Percentiles rank a stretch among this genome's conserved stretches.
Conservation (phyloP, 1,140 invertebrate species). For the Atopsyche davidsoni region DNA sequence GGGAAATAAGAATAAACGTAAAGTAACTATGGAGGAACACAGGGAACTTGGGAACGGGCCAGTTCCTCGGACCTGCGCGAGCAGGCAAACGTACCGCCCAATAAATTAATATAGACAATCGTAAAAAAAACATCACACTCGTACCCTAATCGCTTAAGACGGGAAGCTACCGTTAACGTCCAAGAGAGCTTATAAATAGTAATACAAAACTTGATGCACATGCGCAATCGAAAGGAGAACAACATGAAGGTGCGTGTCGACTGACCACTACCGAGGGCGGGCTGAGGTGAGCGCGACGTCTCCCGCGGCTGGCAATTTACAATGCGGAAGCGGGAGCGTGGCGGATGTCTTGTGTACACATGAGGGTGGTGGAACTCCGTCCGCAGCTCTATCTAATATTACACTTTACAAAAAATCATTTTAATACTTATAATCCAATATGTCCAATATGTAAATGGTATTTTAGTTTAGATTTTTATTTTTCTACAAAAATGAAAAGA, state of each 20-base stretch:
- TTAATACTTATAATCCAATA: slow-evolving; percentile 25
- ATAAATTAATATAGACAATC: slow-evolving; percentile 10
- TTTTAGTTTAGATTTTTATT: slow-evolving; percentile 31
- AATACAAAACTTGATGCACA: slow-evolving; percentile 20
- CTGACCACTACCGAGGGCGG: background rate
- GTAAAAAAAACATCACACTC: slow-evolving; percentile 12
- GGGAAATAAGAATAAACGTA: too few relatives aligned
- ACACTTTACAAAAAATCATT: slow-evolving; percentile 31
- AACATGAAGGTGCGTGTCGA: slow-evolving; percentile 9
- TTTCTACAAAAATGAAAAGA: slow-evolving; percentile 32
- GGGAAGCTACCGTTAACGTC: slow-evolving; percentile 19
- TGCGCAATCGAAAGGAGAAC: slow-evolving; percentile 5
- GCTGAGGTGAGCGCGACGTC: too few relatives aligned
- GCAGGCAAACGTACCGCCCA: too few relatives aligned
- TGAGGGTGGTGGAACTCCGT: slow-evolving; percentile 14
- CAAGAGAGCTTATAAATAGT: slow-evolving; percentile 20
- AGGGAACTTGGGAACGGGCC: too few relatives aligned
- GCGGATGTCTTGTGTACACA: slow-evolving; percentile 24
- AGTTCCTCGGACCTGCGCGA: background rate
- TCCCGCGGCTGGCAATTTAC: slow-evolving; percentile 34
- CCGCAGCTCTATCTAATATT: slow-evolving; percentile 28
- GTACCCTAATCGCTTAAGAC: background rate
- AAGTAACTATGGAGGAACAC: too few relatives aligned
- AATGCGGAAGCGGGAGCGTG: slow-evolving; percentile 43
- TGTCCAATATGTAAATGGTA: slow-evolving; percentile 28